A percentile compares a stretch with the other conserved stretches of the same genome.
phyloP scores from a whole-genome alignment of 1,140 invertebrate genomes.

The Maconellicoccus hirsutus region DNA sequence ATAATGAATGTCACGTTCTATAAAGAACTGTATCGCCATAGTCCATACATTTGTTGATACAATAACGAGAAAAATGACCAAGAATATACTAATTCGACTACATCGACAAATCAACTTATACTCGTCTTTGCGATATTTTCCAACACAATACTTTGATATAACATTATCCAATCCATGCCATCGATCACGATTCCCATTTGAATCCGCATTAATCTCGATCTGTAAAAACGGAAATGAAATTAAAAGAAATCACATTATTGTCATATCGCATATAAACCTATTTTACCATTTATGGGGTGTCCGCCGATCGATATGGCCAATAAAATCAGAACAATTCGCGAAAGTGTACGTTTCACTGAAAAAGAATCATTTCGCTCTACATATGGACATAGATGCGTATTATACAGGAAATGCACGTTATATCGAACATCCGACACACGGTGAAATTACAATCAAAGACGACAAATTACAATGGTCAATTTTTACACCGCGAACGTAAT shows the following conservation, averaged over 20 bases:
- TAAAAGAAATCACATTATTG: not conserved
- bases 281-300: not conserved
- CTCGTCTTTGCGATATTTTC: too few relatives aligned
- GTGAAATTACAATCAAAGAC: not conserved
- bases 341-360: not conserved
- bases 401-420: not conserved
- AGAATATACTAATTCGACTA: too few relatives aligned
- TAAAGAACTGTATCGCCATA: too few relatives aligned
- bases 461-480: not conserved
- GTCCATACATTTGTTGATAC: too few relatives aligned
- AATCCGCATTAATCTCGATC: too few relatives aligned
- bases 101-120: too few relatives aligned
- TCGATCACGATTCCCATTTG: too few relatives aligned
- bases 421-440: not conserved
- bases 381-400: not conserved
- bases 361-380: not conserved
- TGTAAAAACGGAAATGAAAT: not conserved
- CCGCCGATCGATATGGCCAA: not conserved
- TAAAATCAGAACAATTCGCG: conserved; percentile 3
- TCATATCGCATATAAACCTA: not conserved
- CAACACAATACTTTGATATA: too few relatives aligned
- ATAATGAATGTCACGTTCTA: too few relatives aligned
- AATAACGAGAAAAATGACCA: too few relatives aligned
- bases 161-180: too few relatives aligned
- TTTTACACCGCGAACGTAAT: not conserved